Conservation (phyloP, 2,888 invertebrate genomes). For the Acleris emargana region DNA sequence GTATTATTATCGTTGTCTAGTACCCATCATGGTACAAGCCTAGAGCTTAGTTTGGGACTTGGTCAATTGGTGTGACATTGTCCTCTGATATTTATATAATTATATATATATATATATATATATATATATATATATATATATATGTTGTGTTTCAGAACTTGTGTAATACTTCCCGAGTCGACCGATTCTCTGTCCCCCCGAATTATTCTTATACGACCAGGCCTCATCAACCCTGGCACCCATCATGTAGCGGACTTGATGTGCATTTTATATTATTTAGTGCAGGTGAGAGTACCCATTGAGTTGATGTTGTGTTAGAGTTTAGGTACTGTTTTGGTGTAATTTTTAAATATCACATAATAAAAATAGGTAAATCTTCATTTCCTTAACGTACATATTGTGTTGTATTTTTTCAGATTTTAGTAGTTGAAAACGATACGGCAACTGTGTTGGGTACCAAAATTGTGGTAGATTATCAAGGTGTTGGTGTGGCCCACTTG, state of each 20-base stretch:
- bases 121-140: too few relatives aligned
- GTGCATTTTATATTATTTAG: slow-evolving; percentile 75
- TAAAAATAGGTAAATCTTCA: too few relatives aligned
- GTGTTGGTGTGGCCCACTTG: slow-evolving; percentile 82
- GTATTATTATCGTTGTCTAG: too few relatives aligned
- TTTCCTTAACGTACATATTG: too few relatives aligned
- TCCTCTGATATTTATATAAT: too few relatives aligned
- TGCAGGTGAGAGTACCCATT: slow-evolving; percentile 65
- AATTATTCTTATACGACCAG: slow-evolving; percentile 83
- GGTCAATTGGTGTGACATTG: too few relatives aligned
- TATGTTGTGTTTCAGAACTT: slow-evolving; percentile 61
- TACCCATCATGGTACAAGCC: too few relatives aligned
- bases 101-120: too few relatives aligned
- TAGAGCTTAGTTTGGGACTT: too few relatives aligned
- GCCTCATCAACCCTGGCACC: slow-evolving; percentile 77
- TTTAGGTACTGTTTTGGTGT: too few relatives aligned
- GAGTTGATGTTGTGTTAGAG: neutral
- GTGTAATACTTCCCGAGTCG: slow-evolving; percentile 67
- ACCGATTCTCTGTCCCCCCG: slow-evolving; percentile 68
- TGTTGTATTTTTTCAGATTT: slow-evolving; percentile 62
- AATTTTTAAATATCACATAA: too few relatives aligned
- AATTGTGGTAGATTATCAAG: slow-evolving; percentile 67
- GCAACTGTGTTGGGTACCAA: slow-evolving; percentile 80
- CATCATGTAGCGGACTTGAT: slow-evolving; percentile 80
- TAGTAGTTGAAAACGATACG: slow-evolving; percentile 85